Percentiles rank a stretch among this genome's conserved stretches.
These are phyloP conservation scores for Trachelus stipa DNA, from an alignment of 2,888 invertebrate genomes.

Conservation along the genomic window DNA sequence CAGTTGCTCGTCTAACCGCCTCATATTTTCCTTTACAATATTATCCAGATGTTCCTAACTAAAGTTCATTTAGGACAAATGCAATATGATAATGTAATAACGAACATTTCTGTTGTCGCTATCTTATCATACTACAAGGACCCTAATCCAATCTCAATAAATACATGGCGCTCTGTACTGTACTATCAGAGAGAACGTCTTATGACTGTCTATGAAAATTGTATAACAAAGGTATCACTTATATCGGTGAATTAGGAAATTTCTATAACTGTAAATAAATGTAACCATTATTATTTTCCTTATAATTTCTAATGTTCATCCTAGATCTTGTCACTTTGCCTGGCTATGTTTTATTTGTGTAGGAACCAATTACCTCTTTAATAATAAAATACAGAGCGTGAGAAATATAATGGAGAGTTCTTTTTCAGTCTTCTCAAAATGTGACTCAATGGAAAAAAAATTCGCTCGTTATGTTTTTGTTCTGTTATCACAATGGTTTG, in stretches of 20 bases:
- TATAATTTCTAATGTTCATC: background rate
- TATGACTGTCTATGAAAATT: background rate
- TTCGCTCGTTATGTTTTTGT: background rate
- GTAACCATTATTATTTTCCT: background rate
- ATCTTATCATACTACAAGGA: conserved; percentile 18
- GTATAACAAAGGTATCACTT: background rate
- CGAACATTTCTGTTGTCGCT: conserved; percentile 32
- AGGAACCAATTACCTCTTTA: background rate
- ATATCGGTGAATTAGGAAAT: background rate
- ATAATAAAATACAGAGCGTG: background rate
- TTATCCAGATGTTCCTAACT: conserved; percentile 34
- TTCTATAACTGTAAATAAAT: background rate
- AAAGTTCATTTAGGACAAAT: conserved; percentile 37
- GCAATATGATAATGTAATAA: conserved; percentile 23
- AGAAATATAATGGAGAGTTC: background rate
- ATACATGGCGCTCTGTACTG: conserved; percentile 3
- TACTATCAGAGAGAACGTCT: conserved; percentile 3
- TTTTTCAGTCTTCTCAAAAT: background rate
- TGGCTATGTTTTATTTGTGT: background rate
- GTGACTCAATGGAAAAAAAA: background rate
- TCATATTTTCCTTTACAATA: conserved; percentile 25
- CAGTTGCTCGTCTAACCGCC: conserved; percentile 9
- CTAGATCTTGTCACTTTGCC: background rate
- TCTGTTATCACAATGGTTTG: background rate
- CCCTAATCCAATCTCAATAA: conserved; percentile 4